These are phyloP conservation scores for Naso thynnoides DNA, from an alignment of 2,797 vertebrate species.

Conservation along the genomic window DNA sequence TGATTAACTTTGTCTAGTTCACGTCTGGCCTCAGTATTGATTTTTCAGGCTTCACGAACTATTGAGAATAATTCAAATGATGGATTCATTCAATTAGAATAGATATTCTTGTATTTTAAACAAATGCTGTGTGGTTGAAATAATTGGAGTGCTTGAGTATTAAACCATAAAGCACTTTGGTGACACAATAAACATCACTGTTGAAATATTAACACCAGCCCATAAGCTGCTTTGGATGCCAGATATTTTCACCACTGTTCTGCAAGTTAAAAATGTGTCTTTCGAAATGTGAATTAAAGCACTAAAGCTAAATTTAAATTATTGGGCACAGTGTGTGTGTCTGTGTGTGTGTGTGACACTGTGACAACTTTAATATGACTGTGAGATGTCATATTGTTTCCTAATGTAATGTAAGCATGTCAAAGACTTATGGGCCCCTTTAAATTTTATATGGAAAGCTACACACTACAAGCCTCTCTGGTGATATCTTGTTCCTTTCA, in stretches of 20 bases:
- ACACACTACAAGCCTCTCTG: neutral
- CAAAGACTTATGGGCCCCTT: neutral
- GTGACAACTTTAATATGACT: neutral
- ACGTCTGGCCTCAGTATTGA: constrained; percentile 11
- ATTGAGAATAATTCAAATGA: constrained; percentile 9
- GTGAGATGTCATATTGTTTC: neutral
- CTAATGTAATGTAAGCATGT: neutral
- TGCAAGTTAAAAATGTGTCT: neutral
- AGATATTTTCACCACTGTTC: constrained; percentile 18
- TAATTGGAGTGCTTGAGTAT: constrained; percentile 9
- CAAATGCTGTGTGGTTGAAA: neutral
- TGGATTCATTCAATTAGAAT: constrained; percentile 12
- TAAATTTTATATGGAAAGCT: neutral
- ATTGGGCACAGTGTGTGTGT: neutral
- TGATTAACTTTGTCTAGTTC: constrained; percentile 1
- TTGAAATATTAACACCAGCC: constrained; percentile 6
- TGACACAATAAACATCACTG: constrained; percentile 23
- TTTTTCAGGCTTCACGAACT: constrained; percentile 8
- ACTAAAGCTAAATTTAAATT: neutral
- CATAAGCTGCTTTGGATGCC: constrained; percentile 10
- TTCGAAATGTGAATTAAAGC: neutral
- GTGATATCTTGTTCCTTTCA: neutral
- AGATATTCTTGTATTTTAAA: constrained; percentile 6
- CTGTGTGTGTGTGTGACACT: no score
- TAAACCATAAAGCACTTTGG: constrained; percentile 14